Percentiles rank a stretch among this genome's conserved stretches.
Evolutionary conservation across 2,797 vertebrate species (phyloP).

Genomic region (Crypturellus tataupa): DNA sequence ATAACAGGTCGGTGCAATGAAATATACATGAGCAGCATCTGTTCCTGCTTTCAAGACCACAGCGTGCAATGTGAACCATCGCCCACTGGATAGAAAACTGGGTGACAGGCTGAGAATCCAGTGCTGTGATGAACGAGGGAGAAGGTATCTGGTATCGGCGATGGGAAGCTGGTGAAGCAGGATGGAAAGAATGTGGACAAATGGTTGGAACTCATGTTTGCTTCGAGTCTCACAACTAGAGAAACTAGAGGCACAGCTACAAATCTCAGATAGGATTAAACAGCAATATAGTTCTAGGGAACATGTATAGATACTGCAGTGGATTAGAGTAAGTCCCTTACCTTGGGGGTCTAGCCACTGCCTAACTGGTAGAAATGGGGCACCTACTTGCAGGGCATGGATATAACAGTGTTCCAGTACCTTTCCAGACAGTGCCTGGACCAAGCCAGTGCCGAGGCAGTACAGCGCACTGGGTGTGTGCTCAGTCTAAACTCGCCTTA

Average conservation of each 20-base stretch:
- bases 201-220: not conserved
- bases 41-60: conserved; percentile 70
- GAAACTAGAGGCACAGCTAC: not conserved
- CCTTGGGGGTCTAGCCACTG: not conserved
- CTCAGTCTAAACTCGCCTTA: not conserved
- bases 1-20: conserved; percentile 39
- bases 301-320: not conserved
- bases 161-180: not conserved
- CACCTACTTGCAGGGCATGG: not conserved
- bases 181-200: not conserved
- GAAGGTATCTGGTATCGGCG: not conserved
- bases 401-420: fast-evolving
- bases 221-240: not conserved
- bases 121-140: not conserved
- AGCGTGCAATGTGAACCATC: conserved; percentile 34
- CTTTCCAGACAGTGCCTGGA: not conserved
- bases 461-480: fast-evolving
- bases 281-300: not conserved
- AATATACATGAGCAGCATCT: conserved; percentile 75
- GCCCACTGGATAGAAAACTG: conserved; percentile 25
- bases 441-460: too few species aligned
- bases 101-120: conserved; percentile 1
- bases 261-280: not conserved
- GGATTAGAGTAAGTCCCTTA: not conserved
- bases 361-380: not conserved